These are phyloP conservation scores for Cheirogaleus major DNA, from an alignment of 2,797 vertebrate genomes.

Conservation along the genomic window DNA sequence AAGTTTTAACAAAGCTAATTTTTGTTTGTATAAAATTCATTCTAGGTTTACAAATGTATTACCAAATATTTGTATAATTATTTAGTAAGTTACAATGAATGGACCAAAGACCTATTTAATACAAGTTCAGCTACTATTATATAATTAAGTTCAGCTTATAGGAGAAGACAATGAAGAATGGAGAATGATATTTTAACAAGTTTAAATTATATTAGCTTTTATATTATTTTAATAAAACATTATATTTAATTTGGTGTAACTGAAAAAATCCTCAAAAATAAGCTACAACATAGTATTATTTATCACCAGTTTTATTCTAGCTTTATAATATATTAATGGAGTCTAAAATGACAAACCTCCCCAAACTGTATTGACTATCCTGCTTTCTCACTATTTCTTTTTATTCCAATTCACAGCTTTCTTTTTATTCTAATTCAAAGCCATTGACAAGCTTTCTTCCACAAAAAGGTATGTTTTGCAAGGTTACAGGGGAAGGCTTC, in stretches of 20 bases:
- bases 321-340: background rate
- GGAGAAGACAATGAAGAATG: background rate
- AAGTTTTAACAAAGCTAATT: background rate
- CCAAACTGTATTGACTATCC: background rate
- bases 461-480: background rate
- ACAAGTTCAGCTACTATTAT: background rate
- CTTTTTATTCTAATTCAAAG: background rate
- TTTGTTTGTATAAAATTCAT: background rate
- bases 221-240: background rate
- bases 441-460: background rate
- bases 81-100: background rate
- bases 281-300: background rate
- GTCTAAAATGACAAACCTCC: background rate
- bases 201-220: background rate
- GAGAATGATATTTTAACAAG: background rate
- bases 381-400: slow-evolving; percentile 16
- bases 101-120: background rate
- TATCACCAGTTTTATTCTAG: background rate
- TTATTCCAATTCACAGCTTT: background rate
- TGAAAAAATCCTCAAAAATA: background rate
- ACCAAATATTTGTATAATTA: background rate
- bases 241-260: background rate
- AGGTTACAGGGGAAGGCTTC: background rate
- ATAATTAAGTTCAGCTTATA: background rate
- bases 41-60: background rate